Percentiles rank a stretch among this genome's conserved stretches.
These are phyloP conservation scores for Leucoma salicis DNA, from an alignment of 2,888 invertebrate species.

Conservation along the genomic window DNA sequence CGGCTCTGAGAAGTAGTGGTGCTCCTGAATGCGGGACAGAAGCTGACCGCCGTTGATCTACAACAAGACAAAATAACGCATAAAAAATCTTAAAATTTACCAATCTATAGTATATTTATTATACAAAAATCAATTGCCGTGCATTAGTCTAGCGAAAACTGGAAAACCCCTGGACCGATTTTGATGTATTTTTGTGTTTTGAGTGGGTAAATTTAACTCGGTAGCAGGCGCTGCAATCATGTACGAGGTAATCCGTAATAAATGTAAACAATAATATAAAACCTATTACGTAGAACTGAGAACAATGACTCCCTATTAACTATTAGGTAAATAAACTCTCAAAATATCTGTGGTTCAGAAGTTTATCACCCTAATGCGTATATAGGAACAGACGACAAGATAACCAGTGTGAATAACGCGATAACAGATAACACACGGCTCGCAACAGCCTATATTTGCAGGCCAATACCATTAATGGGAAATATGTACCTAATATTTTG, in stretches of 20 bases:
- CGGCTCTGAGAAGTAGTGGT: conserved; percentile 96
- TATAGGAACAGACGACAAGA: conserved; percentile 35
- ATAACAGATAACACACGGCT: conserved; percentile 30
- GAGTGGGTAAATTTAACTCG: no score
- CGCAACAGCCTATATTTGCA: conserved; percentile 23
- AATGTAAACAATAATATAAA: not conserved
- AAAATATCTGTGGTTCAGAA: conserved; percentile 34
- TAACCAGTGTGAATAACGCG: conserved; percentile 34
- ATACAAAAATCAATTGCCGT: no score
- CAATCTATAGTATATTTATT: no score
- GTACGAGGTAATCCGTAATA: no score
- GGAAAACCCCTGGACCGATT: no score
- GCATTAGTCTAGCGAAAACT: no score
- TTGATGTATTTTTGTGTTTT: no score
- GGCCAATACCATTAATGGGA: conserved; percentile 18
- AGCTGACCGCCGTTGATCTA: conserved; percentile 96
- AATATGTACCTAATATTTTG: conserved; percentile 5
- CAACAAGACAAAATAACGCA: conserved; percentile 33
- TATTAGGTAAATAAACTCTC: conserved; percentile 26
- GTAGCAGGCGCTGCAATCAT: no score
- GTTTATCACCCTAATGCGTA: conserved; percentile 34
- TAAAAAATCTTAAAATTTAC: no score
- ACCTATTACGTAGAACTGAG: not conserved
- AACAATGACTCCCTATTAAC: conserved; percentile 4
- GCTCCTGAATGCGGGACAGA: conserved; percentile 95